Conservation (phyloP, 2,888 invertebrate genomes). For the Augochlorella aurata region DNA sequence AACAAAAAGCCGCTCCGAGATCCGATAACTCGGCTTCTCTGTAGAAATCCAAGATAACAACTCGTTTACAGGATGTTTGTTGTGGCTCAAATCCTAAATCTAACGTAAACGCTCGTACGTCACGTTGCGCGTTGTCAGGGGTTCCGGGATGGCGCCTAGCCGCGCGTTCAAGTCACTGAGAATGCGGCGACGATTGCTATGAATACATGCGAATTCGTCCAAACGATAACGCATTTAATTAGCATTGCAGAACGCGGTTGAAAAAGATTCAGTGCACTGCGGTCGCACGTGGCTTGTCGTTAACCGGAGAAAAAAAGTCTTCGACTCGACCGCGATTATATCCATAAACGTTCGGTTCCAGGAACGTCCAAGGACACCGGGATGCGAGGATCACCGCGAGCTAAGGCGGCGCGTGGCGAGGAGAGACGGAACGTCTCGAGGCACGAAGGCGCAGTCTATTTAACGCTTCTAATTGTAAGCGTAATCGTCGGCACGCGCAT, state of each 20-base stretch:
- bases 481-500: constrained; percentile 32
- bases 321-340: background rate
- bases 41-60: background rate
- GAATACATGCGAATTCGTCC: background rate
- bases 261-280: background rate
- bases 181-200: background rate
- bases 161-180: constrained; percentile 1
- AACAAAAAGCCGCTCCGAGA: background rate
- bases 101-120: background rate
- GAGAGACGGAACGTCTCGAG: background rate
- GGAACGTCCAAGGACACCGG: constrained; percentile 1
- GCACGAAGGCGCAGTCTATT: constrained; percentile 6
- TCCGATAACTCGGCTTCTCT: background rate
- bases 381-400: background rate
- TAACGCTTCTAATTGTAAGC: constrained; percentile 36
- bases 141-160: background rate
- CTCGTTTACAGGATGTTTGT: background rate
- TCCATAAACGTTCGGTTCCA: constrained; percentile 1
- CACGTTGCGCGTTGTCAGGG: background rate
- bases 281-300: background rate
- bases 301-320: background rate
- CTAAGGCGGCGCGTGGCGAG: too few species aligned
- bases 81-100: background rate
- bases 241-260: background rate
- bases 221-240: background rate